Conservation (phyloP, 1,140 invertebrate species). For the Micrasema minimum region DNA sequence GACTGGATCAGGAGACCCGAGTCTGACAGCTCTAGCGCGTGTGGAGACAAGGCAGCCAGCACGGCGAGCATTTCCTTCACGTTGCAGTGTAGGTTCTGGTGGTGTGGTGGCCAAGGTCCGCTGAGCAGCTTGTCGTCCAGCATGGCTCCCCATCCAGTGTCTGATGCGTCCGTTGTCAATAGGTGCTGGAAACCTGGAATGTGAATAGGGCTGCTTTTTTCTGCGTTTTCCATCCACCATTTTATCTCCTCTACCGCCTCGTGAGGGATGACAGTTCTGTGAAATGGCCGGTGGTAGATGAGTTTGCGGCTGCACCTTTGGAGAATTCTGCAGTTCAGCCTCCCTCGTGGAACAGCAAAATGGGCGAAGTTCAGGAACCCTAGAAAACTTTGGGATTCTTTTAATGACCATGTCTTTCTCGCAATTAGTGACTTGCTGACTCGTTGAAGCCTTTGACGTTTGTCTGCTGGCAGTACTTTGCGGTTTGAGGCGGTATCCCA, state of each 20-base stretch:
- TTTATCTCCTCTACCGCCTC: neutral
- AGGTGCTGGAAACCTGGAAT: neutral
- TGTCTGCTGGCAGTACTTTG: neutral
- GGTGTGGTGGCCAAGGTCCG: slow-evolving; percentile 46
- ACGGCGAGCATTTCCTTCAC: slow-evolving; percentile 54
- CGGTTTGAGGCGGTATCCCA: neutral
- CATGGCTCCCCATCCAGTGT: slow-evolving; percentile 53
- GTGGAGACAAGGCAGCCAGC: slow-evolving; percentile 15
- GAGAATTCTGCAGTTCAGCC: neutral
- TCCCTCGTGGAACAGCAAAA: neutral
- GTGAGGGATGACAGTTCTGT: neutral
- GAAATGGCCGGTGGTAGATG: too few species aligned
- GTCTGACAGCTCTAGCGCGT: slow-evolving; percentile 23
- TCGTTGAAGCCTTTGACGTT: neutral
- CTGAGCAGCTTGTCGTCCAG: slow-evolving; percentile 38
- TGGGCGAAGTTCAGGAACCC: neutral
- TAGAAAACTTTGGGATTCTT: neutral
- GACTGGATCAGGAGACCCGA: slow-evolving; percentile 51
- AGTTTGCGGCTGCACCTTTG: neutral
- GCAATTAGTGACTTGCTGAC: neutral
- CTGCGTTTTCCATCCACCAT: neutral
- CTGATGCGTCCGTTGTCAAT: slow-evolving; percentile 46
- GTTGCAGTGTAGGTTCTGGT: slow-evolving; percentile 52
- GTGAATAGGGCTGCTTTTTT: neutral
- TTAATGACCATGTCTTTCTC: neutral